Base-by-base conservation (phyloP, 2,888 invertebrate species). In the Cyclophora albipunctata region DNA sequence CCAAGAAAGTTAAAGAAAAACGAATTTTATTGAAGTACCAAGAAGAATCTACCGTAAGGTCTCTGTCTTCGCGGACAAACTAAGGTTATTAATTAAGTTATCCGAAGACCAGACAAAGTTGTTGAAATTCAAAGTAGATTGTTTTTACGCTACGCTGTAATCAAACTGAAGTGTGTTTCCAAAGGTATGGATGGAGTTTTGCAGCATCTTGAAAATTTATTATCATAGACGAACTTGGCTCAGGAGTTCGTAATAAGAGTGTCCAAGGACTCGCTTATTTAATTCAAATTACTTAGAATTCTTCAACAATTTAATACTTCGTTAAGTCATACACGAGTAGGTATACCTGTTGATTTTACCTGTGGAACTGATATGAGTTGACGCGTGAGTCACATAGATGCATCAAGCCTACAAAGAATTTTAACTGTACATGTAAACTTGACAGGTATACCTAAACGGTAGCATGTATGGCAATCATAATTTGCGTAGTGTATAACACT, bases 1-100 rank as follows among this genome's bases (percentile, higher is more conserved):
- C 20, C 20, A 20, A 20, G 20, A 20, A 20, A 20, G 20, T 20
- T 20, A 20, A 20, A 20, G 20, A 20, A 20, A 20, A 20, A 20
- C 20, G 20, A 20, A 20, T 20, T 46, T 40, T 37, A 41, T 35
- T 49, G 54, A 53, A 52, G 54, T 55, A 59, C 49, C 51, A 65
- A 59, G 59, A 42, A 46, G 37, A 4, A 45, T 37, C 43, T 7
- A 5, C 33, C 34, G 20, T 45, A 7, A 40, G 41, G 45, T 40
- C 46, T 40, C 46, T 50, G 20, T 46, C 46, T 34, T 7, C 45
- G 41, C 7, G 45, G 54, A 61, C 64, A 65, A 62, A 69, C 70
- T 64, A 69, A 73, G 76, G 68, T 77, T 69, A 76, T 71, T 82
- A 84, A 84, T 81, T 78, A 77, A 81, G 78, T 84, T 81, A 76